phyloP scores from a whole-genome alignment of 2,888 invertebrate genomes.

The Andrena praecox region DNA sequence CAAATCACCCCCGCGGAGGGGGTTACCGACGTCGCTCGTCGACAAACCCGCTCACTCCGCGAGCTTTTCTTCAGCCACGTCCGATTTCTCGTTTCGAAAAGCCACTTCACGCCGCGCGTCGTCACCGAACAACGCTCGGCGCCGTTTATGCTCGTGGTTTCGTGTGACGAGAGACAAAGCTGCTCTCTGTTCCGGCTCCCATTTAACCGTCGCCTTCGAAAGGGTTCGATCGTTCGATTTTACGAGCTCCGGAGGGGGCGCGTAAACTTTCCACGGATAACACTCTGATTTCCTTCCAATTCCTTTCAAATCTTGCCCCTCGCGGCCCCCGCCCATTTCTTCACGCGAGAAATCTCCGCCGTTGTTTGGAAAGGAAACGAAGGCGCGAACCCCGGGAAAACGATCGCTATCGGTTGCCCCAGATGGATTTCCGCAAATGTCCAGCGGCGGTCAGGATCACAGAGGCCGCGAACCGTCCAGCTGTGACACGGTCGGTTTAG shows the following conservation, averaged over 20 bases:
- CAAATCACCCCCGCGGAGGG: conserved; percentile 28
- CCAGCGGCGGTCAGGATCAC: conserved; percentile 61
- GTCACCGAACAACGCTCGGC: conserved; percentile 6
- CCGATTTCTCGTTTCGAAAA: conserved; percentile 38
- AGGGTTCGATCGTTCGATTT: conserved; percentile 26
- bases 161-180: conserved; percentile 58
- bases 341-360: no score
- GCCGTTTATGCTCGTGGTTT: conserved; percentile 39
- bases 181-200: conserved; percentile 53
- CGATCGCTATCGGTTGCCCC: conserved; percentile 28
- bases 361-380: conserved; percentile 29
- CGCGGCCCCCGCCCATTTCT: no score
- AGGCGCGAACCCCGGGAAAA: conserved; percentile 27
- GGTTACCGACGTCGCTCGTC: conserved; percentile 33
- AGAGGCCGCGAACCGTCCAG: conserved; percentile 71
- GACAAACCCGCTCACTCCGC: conserved; percentile 35
- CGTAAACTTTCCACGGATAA: conserved; percentile 5
- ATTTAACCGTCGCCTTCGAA: not conserved
- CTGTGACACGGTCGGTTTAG: conserved; percentile 66
- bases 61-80: conserved; percentile 19
- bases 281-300: not conserved
- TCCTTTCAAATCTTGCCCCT: no score
- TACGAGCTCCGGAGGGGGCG: conserved; percentile 10
- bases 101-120: conserved; percentile 25
- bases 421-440: conserved; percentile 48